Evolutionary conservation across 2,888 invertebrate species (phyloP).

Genomic region (Timandra comae): DNA sequence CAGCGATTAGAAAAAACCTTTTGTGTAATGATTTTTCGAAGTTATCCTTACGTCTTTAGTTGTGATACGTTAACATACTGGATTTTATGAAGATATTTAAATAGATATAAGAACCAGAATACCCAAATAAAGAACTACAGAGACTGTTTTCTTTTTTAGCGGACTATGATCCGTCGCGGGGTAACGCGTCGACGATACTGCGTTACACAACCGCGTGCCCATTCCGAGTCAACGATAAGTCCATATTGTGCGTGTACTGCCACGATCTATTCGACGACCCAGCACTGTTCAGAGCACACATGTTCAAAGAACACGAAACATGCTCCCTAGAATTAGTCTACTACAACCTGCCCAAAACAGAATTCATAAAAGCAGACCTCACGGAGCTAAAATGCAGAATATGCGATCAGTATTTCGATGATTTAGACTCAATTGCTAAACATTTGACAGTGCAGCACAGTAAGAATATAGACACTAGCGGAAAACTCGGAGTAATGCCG

Average conservation of each 20-base stretch:
- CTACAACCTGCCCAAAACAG: slow-evolving; percentile 54
- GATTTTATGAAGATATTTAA: too few relatives aligned
- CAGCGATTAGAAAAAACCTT: too few relatives aligned
- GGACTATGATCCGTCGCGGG: slow-evolving; percentile 55
- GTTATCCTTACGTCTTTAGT: too few relatives aligned
- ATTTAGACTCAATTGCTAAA: slow-evolving; percentile 38
- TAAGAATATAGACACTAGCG: slow-evolving; percentile 33
- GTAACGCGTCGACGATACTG: slow-evolving; percentile 58
- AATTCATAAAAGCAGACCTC: slow-evolving; percentile 60
- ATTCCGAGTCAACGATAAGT: slow-evolving; percentile 63
- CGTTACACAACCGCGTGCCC: slow-evolving; percentile 63
- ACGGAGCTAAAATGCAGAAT: slow-evolving; percentile 49
- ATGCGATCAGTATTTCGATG: slow-evolving; percentile 32
- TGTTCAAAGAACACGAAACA: slow-evolving; percentile 50
- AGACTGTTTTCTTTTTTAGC: slow-evolving; percentile 67
- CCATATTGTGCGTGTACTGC: slow-evolving; percentile 65
- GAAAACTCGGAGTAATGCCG: slow-evolving; percentile 59
- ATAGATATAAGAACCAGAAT: too few relatives aligned
- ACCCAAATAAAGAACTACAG: too few relatives aligned
- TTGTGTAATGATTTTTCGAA: too few relatives aligned
- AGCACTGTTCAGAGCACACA: slow-evolving; percentile 46
- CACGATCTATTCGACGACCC: slow-evolving; percentile 58
- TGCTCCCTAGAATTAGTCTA: slow-evolving; percentile 55
- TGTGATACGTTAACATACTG: too few relatives aligned
- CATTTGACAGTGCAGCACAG: slow-evolving; percentile 42